Base-by-base conservation (phyloP, 30 jellyfish, hydroid and myxozoan species). In the Sanderia malayensis region DNA sequence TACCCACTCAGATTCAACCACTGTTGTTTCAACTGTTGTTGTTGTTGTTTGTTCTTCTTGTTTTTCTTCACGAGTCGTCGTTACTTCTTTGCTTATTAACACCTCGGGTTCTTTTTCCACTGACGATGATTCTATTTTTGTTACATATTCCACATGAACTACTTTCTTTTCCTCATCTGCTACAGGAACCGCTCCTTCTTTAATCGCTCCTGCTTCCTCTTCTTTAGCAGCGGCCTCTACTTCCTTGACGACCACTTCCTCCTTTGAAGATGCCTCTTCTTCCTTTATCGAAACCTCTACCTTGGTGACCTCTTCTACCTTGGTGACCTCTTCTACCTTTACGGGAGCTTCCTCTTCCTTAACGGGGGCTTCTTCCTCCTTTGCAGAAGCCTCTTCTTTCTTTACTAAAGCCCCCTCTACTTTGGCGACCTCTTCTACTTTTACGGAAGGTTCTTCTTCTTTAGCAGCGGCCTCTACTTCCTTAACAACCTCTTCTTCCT, bases 201-300 rank as follows among this genome's bases (percentile, higher is more conserved):
- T 22, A 10, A 24, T 28, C 1, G 41, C 1, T n/a, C n/a, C n/a
- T 0, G 71, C 29, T 0, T n/a, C n/a, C n/a, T n/a, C n/a, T n/a
- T 28, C 53, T n/a, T 63, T 24, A 10, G 32, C 75, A 3, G 31
- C 58, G 27, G 29, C 0, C 23, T 23, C 19, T 8, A 17, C 47
- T 23, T 63, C 75, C 29, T 63, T 23, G 1, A 25, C 31, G 52
- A 37, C 13, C 52, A 19, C 64, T 19, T 49, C 64, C 64, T 49
- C 27, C 18, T 49, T 19, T 9, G 64, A 24, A 11, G 8, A 7
- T 49, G 64, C 64, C 2, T 20, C 74, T 1, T 21, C 65, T 21
- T 57, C 46, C 25, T 34, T 37, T 19, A 31, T 30, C 24, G 21
- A 31, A 57, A 22, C 55, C 2, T 7, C 66, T 17, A 69, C 57